Evolutionary conservation across 2,113 vertebrate genomes (phyloP), one percentile per base, ranked within the genome.

Genomic region (Calonectris borealis): DNA sequence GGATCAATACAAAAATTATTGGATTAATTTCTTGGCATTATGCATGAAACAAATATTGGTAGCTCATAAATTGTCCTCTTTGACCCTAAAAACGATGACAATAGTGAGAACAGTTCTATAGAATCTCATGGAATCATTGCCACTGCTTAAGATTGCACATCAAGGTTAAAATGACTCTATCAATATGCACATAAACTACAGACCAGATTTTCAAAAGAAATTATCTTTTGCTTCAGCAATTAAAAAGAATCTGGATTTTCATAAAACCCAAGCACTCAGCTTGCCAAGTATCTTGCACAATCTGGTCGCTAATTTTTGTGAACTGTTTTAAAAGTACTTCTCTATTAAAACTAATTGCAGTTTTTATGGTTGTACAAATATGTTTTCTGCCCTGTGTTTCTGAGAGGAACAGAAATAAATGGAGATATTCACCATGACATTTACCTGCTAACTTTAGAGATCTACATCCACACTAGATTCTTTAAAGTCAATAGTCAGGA

Each of bases 241-340:
- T 94, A 77, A 77, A 94, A 83, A 66, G 36, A 88, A 58, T 77
- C 46, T 86, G 58, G 4, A 42, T 88, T 94, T 94, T 92, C 83
- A 68, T 81, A 92, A 97, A 88, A 66, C 32, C 16, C 14, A 72
- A 83, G 58, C 22, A 88, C 18, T 6, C 60, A 94, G 46, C 79
- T 91, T 95, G 81, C 57, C 81, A 93, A 91, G 65, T 68, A 57
- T 27, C 44, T 95, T 60, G 66, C 34, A 88, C 82, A 94, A 94
- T 90, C 79, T 95, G 83, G 38, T 62, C 0, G 1, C 54, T 88
- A 69, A n/a, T 44, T 90, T 93, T 86, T 80, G 25, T 48, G 21
- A 70, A 64, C 36, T 78, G 9, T 73, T 94, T 86, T 73, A 80
- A 88, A 96, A 80, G 46, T 86, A 66, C n/a, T 65, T 11, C 66